Percentiles rank a stretch among this genome's conserved stretches.
Conservation (phyloP, 1,140 invertebrate species). For the Globodera rostochiensis region DNA sequence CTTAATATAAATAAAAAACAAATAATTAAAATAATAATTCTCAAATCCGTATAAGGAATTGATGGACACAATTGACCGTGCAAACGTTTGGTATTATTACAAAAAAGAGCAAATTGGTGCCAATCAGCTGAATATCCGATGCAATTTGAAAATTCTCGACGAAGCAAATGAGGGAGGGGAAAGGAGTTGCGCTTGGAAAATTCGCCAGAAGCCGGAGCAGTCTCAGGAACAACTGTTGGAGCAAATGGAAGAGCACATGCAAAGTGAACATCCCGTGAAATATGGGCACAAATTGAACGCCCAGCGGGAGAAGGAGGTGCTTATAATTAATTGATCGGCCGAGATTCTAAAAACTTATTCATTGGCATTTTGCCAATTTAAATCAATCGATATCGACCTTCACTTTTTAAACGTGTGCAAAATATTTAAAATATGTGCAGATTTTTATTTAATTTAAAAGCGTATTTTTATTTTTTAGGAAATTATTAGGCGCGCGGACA, state of each 20-base stretch:
- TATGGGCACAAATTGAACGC: neutral
- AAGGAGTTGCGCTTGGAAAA: neutral
- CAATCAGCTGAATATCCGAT: neutral
- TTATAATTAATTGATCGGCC: no score
- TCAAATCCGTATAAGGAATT: neutral
- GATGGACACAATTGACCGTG: neutral
- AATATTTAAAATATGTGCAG: no score
- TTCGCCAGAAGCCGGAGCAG: neutral
- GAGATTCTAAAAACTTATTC: no score
- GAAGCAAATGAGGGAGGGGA: neutral
- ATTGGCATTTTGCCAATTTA: no score
- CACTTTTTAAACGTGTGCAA: no score
- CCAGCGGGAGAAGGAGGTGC: neutral
- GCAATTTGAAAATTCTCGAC: neutral
- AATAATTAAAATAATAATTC: neutral
- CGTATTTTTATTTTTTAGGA: neutral
- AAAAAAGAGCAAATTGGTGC: neutral
- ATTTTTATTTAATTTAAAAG: neutral
- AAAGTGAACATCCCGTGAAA: neutral
- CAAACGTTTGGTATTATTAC: neutral
- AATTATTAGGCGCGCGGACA: neutral
- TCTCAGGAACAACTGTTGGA: neutral
- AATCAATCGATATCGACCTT: no score
- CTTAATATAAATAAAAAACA: neutral
- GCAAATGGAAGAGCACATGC: neutral